Percentiles rank a stretch among this genome's conserved stretches.
Conservation (phyloP, 1,140 invertebrate species). For the Zaprionus ghesquierei region DNA sequence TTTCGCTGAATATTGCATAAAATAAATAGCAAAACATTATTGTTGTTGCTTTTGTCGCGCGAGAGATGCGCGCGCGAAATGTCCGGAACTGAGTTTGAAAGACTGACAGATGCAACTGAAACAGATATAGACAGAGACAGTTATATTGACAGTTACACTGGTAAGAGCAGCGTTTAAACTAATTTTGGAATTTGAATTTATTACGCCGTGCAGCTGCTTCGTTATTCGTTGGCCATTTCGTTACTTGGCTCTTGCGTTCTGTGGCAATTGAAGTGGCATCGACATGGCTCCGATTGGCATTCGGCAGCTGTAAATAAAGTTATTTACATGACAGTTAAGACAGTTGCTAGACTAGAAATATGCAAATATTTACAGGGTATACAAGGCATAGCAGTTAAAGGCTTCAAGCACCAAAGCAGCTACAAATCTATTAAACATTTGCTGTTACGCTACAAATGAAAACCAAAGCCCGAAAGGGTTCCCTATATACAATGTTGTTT, state of each 20-base stretch:
- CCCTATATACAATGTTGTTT: neutral
- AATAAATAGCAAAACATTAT: slow-evolving; percentile 15
- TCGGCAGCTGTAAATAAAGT: slow-evolving; percentile 27
- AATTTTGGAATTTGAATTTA: slow-evolving; percentile 9
- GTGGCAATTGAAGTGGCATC: neutral
- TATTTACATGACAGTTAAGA: neutral
- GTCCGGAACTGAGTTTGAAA: neutral
- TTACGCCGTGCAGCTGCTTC: slow-evolving; percentile 2
- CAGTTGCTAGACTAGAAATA: slow-evolving; percentile 7
- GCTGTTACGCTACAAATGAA: slow-evolving; percentile 46
- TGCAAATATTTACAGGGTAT: neutral
- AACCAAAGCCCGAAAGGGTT: slow-evolving; percentile 42
- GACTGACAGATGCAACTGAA: slow-evolving; percentile 4
- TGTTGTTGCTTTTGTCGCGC: slow-evolving; percentile 5
- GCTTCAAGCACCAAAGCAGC: slow-evolving; percentile 29
- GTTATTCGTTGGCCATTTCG: slow-evolving; percentile 23
- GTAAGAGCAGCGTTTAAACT: neutral
- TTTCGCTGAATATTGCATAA: slow-evolving; percentile 29
- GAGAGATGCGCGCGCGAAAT: neutral
- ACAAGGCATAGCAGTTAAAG: neutral
- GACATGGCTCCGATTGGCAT: slow-evolving; percentile 6
- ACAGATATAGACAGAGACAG: neutral
- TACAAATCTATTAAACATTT: slow-evolving; percentile 48
- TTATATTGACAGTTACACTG: neutral
- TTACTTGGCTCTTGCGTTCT: slow-evolving; percentile 5